Evolutionary conservation across 1,140 invertebrate species (phyloP), one percentile per base, ranked within the genome.

Genomic region (Ylistrum balloti): DNA sequence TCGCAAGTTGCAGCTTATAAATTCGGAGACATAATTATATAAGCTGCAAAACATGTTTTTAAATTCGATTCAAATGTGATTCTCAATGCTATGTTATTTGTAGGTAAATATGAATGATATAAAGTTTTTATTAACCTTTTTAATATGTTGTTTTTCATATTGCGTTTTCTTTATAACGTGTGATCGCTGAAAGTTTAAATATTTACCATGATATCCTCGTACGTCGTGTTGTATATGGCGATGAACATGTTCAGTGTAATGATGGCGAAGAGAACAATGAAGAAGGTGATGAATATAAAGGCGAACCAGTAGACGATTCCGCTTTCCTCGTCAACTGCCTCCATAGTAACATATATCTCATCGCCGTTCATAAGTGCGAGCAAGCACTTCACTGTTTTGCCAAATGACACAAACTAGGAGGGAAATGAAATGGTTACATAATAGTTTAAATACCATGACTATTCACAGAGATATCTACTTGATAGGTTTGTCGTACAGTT

Each of bases 311-410:
- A 99, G 28, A 91, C 91, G 0, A 93, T 34, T 33, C 17, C 88
- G 17, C 89, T 91, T 17, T 34, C 86, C 0, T 85, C 85, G 33
- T 91, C 74, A 33, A 99, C 92, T 0, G 92, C 98, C 0, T 98
- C 98, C 96, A 99, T 99, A 2, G 99, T 99, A 0, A 99, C 99
- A 96, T 99, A 99, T 98, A 99, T 99, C 94, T 99, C 99, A 96
- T 99, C 99, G 33, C 99, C 99, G 94, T 99, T 99, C 89, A 99
- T 98, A 20, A 99, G 96, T 0, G 99, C 98, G 95, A 99, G 97
- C 20, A 97, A 91, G 33, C 96, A 96, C 89, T 97, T 96, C 3
- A 95, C 96, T 13, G 96, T 94, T 33, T 95, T 92, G 7, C 91
- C 88, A 0, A 97, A 88, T 0, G 98, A 98, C 34, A 98, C 97